phyloP scores from a whole-genome alignment of 2,113 vertebrate species.

The Malurus melanocephalus region DNA sequence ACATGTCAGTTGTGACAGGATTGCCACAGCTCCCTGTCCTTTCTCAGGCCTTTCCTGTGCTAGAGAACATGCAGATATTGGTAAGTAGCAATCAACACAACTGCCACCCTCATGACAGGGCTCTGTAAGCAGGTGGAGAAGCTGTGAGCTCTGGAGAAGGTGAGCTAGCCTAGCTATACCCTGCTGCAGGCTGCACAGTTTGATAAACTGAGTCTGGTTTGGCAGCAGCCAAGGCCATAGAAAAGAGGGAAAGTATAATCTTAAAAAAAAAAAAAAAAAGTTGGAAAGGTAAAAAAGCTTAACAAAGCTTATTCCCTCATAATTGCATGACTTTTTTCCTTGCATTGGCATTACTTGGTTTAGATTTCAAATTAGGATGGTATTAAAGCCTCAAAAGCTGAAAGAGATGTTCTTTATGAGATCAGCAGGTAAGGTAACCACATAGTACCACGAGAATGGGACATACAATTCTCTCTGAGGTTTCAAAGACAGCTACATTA shows the following conservation, averaged over 20 bases:
- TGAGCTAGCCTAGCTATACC: not conserved
- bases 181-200: not conserved
- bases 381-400: not conserved
- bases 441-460: not conserved
- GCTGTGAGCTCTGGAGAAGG: not conserved
- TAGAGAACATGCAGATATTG: not conserved
- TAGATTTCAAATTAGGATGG: not conserved
- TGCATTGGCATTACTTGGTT: not conserved
- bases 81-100: not conserved
- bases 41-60: not conserved
- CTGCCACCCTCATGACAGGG: not conserved
- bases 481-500: not conserved
- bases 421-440: not conserved
- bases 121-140: not conserved
- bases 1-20: not conserved
- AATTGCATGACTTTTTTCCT: not conserved
- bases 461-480: not conserved
- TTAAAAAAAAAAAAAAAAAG: not conserved
- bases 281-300: not conserved
- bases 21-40: not conserved
- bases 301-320: not conserved
- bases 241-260: not conserved
- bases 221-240: not conserved
- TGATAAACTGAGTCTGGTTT: not conserved
- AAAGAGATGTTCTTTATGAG: not conserved